Evolutionary conservation across 2,888 invertebrate species (phyloP).

Genomic region (Isotomurus palustris): DNA sequence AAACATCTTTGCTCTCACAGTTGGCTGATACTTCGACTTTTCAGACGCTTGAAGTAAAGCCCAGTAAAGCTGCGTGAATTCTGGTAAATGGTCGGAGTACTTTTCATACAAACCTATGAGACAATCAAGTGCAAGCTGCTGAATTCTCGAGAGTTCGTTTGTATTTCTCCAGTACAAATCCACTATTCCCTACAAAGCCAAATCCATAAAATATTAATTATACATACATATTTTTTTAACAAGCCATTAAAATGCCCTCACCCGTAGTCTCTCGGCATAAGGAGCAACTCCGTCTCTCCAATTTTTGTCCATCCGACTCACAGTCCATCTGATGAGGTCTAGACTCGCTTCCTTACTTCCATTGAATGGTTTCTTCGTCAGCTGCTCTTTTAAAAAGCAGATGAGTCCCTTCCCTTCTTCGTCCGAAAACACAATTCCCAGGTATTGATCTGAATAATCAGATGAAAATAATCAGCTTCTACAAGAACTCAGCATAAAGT

Average conservation of each 20-base stretch:
- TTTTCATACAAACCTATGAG: constrained; percentile 30
- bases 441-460: constrained; percentile 21
- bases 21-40: constrained; percentile 33
- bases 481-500: not conserved
- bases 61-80: constrained; percentile 21
- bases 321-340: constrained; percentile 23
- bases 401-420: constrained; percentile 16
- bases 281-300: constrained; percentile 18
- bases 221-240: constrained; percentile 2
- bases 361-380: constrained; percentile 24
- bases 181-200: constrained; percentile 12
- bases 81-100: constrained; percentile 23
- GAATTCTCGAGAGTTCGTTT: constrained; percentile 34
- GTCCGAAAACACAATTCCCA: constrained; percentile 22
- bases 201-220: not conserved
- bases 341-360: constrained; percentile 27
- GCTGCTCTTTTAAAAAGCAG: constrained; percentile 15
- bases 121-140: constrained; percentile 37
- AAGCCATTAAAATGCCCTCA: constrained; percentile 23
- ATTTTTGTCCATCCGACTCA: constrained; percentile 10
- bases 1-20: constrained; percentile 42
- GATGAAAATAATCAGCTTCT: not conserved
- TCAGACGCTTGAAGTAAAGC: constrained; percentile 26
- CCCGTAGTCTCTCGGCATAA: constrained; percentile 18
- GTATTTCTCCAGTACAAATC: constrained; percentile 31